Conservation (phyloP, 1,140 invertebrate species). For the Bombyx mandarina region DNA sequence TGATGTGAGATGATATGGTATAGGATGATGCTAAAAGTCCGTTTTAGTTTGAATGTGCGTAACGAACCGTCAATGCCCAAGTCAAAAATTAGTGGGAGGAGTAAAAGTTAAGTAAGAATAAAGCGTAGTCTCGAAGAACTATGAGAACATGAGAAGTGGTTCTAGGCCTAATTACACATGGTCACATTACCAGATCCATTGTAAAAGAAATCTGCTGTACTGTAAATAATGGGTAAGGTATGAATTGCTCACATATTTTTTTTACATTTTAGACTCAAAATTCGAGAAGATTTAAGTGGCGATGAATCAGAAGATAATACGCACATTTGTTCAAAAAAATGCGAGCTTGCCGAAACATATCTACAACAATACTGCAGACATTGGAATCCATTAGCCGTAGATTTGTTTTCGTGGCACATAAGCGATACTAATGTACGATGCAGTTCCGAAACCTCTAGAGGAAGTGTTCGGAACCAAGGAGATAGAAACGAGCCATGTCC, state of each 20-base stretch:
- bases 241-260: slow-evolving; percentile 7
- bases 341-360: slow-evolving; percentile 43
- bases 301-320: slow-evolving; percentile 26
- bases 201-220: no score
- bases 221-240: no score
- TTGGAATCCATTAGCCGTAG: slow-evolving; percentile 31
- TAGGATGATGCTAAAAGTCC: no score
- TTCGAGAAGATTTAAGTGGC: slow-evolving; percentile 25
- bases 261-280: slow-evolving; percentile 30
- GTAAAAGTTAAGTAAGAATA: no score
- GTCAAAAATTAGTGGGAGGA: no score
- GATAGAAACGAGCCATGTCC: slow-evolving; percentile 37
- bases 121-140: no score
- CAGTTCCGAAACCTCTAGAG: slow-evolving; percentile 24
- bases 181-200: no score
- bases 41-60: no score
- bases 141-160: no score
- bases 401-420: slow-evolving; percentile 34
- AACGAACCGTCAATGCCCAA: no score
- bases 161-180: no score
- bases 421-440: slow-evolving; percentile 32
- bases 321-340: slow-evolving; percentile 23
- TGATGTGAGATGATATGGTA: no score
- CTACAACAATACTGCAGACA: slow-evolving; percentile 40
- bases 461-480: slow-evolving; percentile 28